Conservation (phyloP, 2,113 vertebrate species). For the Megaceryle maxima region DNA sequence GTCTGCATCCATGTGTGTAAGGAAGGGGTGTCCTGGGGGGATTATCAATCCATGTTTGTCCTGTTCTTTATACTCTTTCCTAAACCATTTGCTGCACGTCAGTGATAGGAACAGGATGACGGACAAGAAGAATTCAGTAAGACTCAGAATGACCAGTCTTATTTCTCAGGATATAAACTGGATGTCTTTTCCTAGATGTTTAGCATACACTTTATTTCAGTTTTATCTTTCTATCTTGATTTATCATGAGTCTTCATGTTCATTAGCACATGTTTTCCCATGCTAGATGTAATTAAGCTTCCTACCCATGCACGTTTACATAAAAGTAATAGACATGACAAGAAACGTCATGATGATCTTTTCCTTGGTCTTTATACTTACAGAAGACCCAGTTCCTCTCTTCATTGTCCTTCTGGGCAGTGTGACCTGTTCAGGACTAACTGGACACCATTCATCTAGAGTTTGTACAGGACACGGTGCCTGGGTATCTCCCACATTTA, state of each 20-base stretch:
- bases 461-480: neutral
- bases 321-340: neutral
- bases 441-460: neutral
- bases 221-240: neutral
- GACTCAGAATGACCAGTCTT: neutral
- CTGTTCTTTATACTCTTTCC: neutral
- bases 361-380: neutral
- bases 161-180: neutral
- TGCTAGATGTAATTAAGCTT: neutral
- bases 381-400: neutral
- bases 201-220: neutral
- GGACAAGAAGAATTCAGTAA: neutral
- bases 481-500: neutral
- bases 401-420: neutral
- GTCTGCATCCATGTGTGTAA: neutral
- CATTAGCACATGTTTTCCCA: neutral
- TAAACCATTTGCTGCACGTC: neutral
- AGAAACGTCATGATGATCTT: neutral
- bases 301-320: neutral
- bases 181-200: neutral
- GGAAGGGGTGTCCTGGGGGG: neutral
- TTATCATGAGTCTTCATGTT: neutral
- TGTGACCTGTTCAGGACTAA: neutral
- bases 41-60: too few species aligned
- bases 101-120: neutral